These are phyloP conservation scores for Zygogramma bicolorata DNA, from an alignment of 2,888 invertebrate species.

Conservation along the genomic window DNA sequence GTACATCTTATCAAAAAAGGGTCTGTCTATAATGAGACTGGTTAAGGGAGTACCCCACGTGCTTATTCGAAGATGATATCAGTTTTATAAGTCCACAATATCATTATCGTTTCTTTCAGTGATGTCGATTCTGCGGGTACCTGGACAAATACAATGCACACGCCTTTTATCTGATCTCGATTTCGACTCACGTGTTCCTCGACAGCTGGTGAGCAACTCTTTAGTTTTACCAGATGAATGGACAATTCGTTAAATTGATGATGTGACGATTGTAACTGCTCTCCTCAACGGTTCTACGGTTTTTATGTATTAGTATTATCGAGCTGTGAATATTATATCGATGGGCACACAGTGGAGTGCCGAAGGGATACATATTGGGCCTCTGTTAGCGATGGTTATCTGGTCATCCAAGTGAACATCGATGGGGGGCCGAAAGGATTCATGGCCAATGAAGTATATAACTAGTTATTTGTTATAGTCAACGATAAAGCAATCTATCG, in stretches of 20 bases:
- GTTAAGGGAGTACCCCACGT: slow-evolving; percentile 44
- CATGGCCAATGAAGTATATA: too few relatives aligned
- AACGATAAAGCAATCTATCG: too few relatives aligned
- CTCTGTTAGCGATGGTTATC: not conserved
- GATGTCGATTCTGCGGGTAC: slow-evolving; percentile 56
- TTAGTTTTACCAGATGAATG: slow-evolving; percentile 40
- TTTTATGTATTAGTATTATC: not conserved
- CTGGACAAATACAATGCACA: slow-evolving; percentile 55
- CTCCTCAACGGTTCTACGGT: not conserved
- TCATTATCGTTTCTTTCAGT: slow-evolving; percentile 45
- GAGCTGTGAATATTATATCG: not conserved
- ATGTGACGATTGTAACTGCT: slow-evolving; percentile 10
- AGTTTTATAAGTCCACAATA: slow-evolving; percentile 42
- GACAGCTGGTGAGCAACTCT: slow-evolving; percentile 31
- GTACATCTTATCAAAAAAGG: slow-evolving; percentile 7
- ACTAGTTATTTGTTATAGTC: too few relatives aligned
- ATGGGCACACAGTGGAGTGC: not conserved
- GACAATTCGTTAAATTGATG: slow-evolving; percentile 27
- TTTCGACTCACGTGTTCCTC: slow-evolving; percentile 30
- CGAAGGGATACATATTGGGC: not conserved
- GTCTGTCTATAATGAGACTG: slow-evolving; percentile 24
- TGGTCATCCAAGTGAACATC: not conserved
- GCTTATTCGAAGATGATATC: slow-evolving; percentile 47
- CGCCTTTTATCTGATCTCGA: slow-evolving; percentile 52
- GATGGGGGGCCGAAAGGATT: not conserved